Evolutionary conservation across 2,888 invertebrate genomes (phyloP).

Genomic region (Smittia aterrima): DNA sequence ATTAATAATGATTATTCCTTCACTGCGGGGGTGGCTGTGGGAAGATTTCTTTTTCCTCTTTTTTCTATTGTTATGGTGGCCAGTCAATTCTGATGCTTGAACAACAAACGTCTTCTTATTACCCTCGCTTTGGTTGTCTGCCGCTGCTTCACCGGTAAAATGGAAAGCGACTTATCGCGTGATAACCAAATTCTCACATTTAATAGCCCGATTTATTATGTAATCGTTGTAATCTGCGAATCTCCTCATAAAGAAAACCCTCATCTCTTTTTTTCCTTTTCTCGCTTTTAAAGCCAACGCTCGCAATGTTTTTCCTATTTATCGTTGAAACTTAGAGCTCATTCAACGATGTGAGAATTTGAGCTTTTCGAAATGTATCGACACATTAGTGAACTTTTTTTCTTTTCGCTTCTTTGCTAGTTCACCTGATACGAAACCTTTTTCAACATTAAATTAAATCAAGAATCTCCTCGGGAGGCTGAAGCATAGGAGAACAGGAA

Average conservation of each 20-base stretch:
- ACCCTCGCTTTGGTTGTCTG: background rate
- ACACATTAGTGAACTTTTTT: conserved; percentile 7
- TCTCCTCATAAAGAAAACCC: conserved; percentile 12
- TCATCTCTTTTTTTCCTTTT: background rate
- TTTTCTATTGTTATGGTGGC: too few relatives aligned
- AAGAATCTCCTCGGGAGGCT: background rate
- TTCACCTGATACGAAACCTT: conserved; percentile 22
- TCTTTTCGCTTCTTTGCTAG: background rate
- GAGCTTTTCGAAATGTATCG: background rate
- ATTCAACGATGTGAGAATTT: conserved; percentile 11
- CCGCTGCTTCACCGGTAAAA: conserved; percentile 2
- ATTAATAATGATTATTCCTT: conserved; percentile 35
- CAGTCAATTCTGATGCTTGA: background rate
- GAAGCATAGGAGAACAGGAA: background rate
- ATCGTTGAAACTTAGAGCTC: background rate
- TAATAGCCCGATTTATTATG: conserved; percentile 34
- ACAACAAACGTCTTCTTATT: background rate
- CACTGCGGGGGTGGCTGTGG: background rate
- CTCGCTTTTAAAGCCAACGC: background rate
- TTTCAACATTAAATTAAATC: conserved; percentile 3
- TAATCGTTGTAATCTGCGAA: conserved; percentile 29
- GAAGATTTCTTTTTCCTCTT: background rate
- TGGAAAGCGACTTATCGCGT: conserved; percentile 22
- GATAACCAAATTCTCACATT: conserved; percentile 25
- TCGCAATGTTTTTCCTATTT: background rate